These are phyloP conservation scores for Rhineura floridana DNA, from an alignment of 2,113 vertebrate species.

Conservation along the genomic window DNA sequence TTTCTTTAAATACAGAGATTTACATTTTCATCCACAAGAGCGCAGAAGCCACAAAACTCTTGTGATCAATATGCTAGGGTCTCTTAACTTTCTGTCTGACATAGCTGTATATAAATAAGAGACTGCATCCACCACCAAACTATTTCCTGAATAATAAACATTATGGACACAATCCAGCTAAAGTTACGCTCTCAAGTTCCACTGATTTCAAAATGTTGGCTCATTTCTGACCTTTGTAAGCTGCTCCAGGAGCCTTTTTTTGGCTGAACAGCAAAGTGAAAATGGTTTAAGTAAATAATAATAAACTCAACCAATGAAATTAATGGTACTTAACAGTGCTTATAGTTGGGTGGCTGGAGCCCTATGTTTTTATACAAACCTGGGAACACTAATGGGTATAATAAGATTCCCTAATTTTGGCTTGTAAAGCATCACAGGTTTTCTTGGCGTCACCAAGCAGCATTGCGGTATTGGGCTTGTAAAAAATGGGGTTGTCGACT, in stretches of 20 bases:
- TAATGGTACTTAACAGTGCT: not conserved
- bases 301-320: not conserved
- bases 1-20: not conserved
- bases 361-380: not conserved
- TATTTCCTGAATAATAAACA: conserved; percentile 1
- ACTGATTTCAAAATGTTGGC: not conserved
- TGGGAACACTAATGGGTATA: not conserved
- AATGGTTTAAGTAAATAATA: not conserved
- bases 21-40: not conserved
- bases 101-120: not conserved
- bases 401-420: conserved; percentile 74
- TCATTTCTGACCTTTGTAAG: not conserved
- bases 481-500: conserved; percentile 83
- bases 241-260: not conserved
- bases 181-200: not conserved
- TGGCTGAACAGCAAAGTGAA: not conserved
- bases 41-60: not conserved
- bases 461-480: conserved; percentile 81
- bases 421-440: conserved; percentile 73
- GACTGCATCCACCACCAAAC: not conserved
- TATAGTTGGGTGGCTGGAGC: not conserved
- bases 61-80: not conserved
- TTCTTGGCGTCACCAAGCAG: conserved; percentile 82
- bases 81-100: not conserved
- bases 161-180: not conserved